Evolutionary conservation across 2,113 vertebrate species (phyloP).

Genomic region (Laticauda colubrina): DNA sequence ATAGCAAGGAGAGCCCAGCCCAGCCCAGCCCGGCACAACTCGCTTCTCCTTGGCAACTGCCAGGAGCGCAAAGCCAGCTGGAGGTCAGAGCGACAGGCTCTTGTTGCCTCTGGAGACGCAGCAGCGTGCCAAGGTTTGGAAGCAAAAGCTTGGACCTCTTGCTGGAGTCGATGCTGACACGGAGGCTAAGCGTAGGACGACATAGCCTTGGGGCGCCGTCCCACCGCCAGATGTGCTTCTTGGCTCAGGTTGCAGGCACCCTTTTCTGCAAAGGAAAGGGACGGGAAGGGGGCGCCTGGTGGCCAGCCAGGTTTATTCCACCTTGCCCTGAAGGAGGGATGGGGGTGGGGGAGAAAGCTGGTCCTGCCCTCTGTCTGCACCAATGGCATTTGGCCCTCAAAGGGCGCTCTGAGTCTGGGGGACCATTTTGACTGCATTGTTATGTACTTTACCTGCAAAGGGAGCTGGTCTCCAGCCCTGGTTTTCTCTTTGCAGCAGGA

Average conservation of each 20-base stretch:
- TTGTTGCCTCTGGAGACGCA: neutral
- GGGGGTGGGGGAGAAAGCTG: neutral
- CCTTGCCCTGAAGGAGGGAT: neutral
- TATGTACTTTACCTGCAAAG: neutral
- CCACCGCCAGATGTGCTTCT: neutral
- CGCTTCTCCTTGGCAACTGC: neutral
- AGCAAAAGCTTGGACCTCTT: neutral
- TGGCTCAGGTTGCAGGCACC: neutral
- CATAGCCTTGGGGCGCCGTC: neutral
- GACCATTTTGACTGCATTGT: neutral
- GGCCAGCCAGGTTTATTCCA: neutral
- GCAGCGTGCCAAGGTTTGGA: neutral
- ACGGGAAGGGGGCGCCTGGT: neutral
- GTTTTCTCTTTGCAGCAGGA: neutral
- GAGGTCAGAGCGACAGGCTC: neutral
- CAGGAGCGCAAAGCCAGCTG: neutral
- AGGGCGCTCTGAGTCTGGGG: neutral
- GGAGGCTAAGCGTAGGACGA: neutral
- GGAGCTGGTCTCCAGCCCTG: neutral
- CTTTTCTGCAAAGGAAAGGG: neutral
- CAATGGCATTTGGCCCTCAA: neutral
- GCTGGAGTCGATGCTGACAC: fast-evolving
- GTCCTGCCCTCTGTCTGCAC: neutral
- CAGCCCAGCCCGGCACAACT: too few relatives aligned
- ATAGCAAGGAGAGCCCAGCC: too few relatives aligned